Evolutionary conservation across 2,113 vertebrate genomes (phyloP).

Genomic region (Pelusios castaneus): DNA sequence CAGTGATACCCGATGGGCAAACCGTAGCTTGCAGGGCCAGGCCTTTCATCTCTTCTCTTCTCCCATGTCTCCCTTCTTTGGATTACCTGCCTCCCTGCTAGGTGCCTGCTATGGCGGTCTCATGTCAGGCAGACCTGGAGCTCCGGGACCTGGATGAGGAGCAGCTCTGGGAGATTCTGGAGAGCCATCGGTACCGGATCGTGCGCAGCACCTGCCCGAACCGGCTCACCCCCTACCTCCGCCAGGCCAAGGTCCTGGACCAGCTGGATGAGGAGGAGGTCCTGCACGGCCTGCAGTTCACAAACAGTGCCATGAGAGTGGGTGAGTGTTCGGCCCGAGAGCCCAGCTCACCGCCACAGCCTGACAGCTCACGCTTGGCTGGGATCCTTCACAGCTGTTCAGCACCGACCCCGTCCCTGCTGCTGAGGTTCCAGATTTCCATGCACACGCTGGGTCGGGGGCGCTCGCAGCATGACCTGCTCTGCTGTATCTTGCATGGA

Average conservation of each 20-base stretch:
- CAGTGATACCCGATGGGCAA: not conserved
- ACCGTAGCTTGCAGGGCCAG: not conserved
- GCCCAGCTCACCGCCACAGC: not conserved
- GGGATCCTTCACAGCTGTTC: not conserved
- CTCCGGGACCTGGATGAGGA: constrained; percentile 83
- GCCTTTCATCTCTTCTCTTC: not conserved
- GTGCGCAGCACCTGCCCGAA: constrained; percentile 79
- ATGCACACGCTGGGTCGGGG: too few relatives aligned
- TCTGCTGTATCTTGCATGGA: not conserved
- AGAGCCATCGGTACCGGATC: constrained; percentile 83
- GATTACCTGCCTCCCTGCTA: not conserved
- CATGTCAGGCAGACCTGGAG: constrained; percentile 61
- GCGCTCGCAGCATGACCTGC: not conserved
- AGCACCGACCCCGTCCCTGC: too few relatives aligned
- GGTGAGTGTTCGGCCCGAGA: constrained; percentile 76
- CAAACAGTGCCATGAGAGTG: constrained; percentile 86
- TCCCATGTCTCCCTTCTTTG: rapidly evolving
- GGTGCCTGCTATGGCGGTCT: not conserved
- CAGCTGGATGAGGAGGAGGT: constrained; percentile 92
- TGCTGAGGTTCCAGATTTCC: too few relatives aligned
- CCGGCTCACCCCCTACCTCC: constrained; percentile 87
- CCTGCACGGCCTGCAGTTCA: constrained; percentile 81
- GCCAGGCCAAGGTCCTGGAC: constrained; percentile 86
- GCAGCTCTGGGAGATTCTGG: constrained; percentile 85
- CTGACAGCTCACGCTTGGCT: not conserved